Percentiles rank a stretch among this genome's conserved stretches.
These are phyloP conservation scores for Ochotona curzoniae DNA, from an alignment of 2,113 vertebrate species.

Conservation along the genomic window DNA sequence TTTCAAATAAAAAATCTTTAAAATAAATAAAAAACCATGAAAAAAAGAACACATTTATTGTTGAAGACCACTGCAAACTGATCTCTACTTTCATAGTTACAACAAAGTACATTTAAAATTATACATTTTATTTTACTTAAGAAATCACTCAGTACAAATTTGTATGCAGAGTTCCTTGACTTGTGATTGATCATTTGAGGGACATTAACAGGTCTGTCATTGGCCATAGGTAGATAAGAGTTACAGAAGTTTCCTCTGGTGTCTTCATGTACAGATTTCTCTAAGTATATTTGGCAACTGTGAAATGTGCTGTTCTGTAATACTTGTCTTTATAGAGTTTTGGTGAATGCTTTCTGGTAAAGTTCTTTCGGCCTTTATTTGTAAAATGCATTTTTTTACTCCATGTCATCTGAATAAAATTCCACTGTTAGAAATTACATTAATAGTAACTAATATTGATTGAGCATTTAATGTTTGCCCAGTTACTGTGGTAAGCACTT, in stretches of 20 bases:
- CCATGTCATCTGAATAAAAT: slow-evolving; percentile 29
- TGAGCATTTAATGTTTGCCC: neutral
- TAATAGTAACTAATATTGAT: slow-evolving; percentile 48
- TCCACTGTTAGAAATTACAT: slow-evolving; percentile 17
- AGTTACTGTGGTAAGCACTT: slow-evolving; percentile 2
- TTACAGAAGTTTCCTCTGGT: slow-evolving; percentile 25
- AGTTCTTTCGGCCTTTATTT: slow-evolving; percentile 55
- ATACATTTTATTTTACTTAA: slow-evolving; percentile 30
- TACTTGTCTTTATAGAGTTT: slow-evolving; percentile 52
- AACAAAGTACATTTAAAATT: slow-evolving; percentile 54
- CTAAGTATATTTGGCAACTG: neutral
- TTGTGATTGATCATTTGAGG: slow-evolving; percentile 41
- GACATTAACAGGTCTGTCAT: neutral
- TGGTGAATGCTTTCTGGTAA: slow-evolving; percentile 58
- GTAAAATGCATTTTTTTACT: slow-evolving; percentile 47
- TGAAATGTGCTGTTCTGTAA: slow-evolving; percentile 23
- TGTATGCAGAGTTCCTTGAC: slow-evolving; percentile 30
- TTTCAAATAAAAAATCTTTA: too few relatives aligned
- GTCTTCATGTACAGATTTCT: neutral
- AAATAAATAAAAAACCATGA: too few relatives aligned
- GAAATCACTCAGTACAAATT: slow-evolving; percentile 23
- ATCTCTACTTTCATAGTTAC: slow-evolving; percentile 18
- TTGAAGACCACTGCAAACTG: slow-evolving; percentile 18
- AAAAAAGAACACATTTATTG: neutral
- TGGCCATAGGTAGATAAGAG: neutral